Base-by-base conservation (phyloP, 2,888 invertebrate genomes). In the Apantesis nais region DNA sequence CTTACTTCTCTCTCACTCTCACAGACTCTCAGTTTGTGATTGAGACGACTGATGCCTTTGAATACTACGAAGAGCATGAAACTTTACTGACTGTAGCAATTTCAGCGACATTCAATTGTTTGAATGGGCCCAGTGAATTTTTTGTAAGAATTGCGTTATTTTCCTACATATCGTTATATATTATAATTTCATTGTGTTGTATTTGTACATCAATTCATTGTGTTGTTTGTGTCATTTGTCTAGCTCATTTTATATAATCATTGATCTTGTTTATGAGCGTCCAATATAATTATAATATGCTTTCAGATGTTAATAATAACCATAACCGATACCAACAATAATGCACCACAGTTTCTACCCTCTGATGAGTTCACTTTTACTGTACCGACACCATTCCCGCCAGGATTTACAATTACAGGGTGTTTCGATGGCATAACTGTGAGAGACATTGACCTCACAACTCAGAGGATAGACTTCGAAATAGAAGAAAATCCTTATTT, bases 401-500 rank as follows among this genome's bases (percentile, higher is more conserved):
- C 94, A 16, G 91, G 92, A 1, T 91, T 87, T 71, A 80, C 89
- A 25, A 83, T 96, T 39, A 93, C 95, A 1, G 87, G 90, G 19
- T 92, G 93, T 66, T 85, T 91, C n/a, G 89, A 92, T 61, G 85
- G 88, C 41, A 90, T 96, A 19, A 85, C 82, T 63, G 96, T 91
- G 0, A 87, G 90, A 78, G 96, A 96, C 81, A 89, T 95, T 37
- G 96, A 96, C 83, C 91, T 96, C 16, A 95, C 96, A 0, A 96
- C 95, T 0, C 75, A 85, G 34, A 84, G 84, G 78, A 92, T 95
- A 48, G 85, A 87, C 29, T 95, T 94, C 66, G 73, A 74, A 19
- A 88, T 95, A 11, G 86, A 91, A 70, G 89, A 90, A 14, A 94
- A 92, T 68, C 84, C 87, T 11, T 87, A 89, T 74, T 91, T 95